Evolutionary conservation across 2,888 invertebrate genomes (phyloP), one percentile per base, ranked within the genome.

Genomic region (Leuctra nigra): DNA sequence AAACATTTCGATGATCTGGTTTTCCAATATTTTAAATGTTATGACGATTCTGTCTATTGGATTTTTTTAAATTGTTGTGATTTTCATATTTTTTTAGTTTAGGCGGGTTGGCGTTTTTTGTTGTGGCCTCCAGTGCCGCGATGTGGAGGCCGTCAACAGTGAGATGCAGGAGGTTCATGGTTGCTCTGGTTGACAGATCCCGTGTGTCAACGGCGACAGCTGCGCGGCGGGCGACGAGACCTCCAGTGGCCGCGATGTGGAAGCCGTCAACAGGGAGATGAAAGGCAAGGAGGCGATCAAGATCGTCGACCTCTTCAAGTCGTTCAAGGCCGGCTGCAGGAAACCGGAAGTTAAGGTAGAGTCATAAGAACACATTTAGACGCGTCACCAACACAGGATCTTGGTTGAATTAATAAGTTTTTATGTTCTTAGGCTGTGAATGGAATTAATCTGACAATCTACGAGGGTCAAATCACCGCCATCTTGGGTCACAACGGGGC

Each of bases 401-500:
- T n/a, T n/a, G 6, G 11, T 29, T 29, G 29, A 29, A 29, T 29
- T 6, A 11, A 11, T 7, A 29, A 29, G 29, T 7, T 7, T 7
- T 29, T 7, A 29, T 11, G 29, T 6, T 29, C 20, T 16, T 18
- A 50, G 64, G 87, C 87, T 1, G 82, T 88, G 1, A 86, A 87
- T 63, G 86, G 85, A 2, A 84, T 90, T 33, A 86, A 86, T 68
- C 71, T 91, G 57, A 87, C 87, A 56, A 87, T 91, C 61, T 91
- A 91, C 72, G 88, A 91, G 68, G 89, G 82, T 1, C 90, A 91
- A 71, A 91, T 91, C 60, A 91, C 91, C 0, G 90, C 90, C 0
- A 84, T 91, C 20, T 72, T 91, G 59, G 91, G 91, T 0, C 91
- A 91, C 66, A 91, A 91, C 66, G 91, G 91, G 0, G 91, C 91